Percentiles rank a stretch among this genome's conserved stretches.
phyloP scores from a whole-genome alignment of 2,888 invertebrate genomes.

The Cryptocheilus praepositus region DNA sequence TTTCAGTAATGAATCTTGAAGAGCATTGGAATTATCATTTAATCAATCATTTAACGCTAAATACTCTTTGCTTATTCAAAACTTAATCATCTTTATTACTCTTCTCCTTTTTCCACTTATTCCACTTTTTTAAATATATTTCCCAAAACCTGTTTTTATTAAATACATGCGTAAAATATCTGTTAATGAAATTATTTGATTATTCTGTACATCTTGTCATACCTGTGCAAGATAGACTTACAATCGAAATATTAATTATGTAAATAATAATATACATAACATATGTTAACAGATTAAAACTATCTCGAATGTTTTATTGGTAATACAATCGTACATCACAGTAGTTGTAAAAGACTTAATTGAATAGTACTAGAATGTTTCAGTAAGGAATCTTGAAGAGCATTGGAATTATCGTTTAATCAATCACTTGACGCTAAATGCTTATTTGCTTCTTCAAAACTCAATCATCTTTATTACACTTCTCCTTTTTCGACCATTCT shows the following conservation, averaged over 20 bases:
- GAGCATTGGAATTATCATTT: background rate
- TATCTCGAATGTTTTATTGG: too few relatives aligned
- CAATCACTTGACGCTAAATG: background rate
- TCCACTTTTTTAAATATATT: background rate
- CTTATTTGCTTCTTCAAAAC: background rate
- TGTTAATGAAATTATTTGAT: background rate
- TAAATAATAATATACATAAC: background rate
- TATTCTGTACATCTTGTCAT: background rate
- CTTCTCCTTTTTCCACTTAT: slow-evolving; percentile 51
- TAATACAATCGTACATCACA: too few relatives aligned
- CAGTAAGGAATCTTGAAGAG: background rate
- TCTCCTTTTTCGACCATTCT: slow-evolving; percentile 59
- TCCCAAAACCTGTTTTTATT: too few relatives aligned
- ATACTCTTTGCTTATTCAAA: background rate
- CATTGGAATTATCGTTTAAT: background rate
- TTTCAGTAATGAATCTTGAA: background rate
- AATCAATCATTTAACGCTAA: background rate
- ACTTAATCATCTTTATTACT: slow-evolving; percentile 32
- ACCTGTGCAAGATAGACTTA: background rate
- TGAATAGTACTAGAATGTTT: background rate
- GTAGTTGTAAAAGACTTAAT: too few relatives aligned
- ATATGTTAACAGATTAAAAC: background rate
- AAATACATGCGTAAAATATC: background rate
- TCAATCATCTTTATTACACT: slow-evolving; percentile 32
- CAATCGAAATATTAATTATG: background rate